A percentile compares a stretch with the other conserved stretches of the same genome.
Conservation (phyloP, 1,140 invertebrate species). For the Heliconius hewitsoni region DNA sequence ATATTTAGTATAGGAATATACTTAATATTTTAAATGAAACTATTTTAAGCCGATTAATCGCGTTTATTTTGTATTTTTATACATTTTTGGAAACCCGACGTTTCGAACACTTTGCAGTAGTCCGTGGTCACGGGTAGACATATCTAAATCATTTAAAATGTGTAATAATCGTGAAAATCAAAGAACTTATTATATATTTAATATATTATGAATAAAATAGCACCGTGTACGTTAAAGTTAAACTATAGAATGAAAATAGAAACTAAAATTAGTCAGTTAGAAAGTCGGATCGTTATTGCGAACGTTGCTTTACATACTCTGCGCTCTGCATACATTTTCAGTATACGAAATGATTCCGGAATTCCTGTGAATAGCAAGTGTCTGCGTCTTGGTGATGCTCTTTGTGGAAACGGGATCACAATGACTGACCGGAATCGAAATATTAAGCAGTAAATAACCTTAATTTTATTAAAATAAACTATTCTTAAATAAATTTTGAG, state of each 20-base stretch:
- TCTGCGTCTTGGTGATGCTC: slow-evolving; percentile 28
- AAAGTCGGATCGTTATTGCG: slow-evolving; percentile 35
- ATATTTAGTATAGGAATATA: background rate
- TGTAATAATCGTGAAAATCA: too few species aligned
- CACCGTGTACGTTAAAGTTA: background rate
- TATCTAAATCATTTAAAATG: too few species aligned
- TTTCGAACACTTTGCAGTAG: too few species aligned
- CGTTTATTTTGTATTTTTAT: too few species aligned
- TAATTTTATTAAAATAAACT: background rate
- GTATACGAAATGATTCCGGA: slow-evolving; percentile 38
- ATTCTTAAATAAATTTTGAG: background rate
- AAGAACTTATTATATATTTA: background rate
- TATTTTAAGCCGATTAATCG: too few species aligned
- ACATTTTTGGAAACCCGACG: too few species aligned
- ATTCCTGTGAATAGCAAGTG: slow-evolving; percentile 48
- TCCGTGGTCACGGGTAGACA: too few species aligned
- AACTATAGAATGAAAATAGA: slow-evolving; percentile 17
- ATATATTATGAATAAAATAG: background rate
- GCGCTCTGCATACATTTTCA: slow-evolving; percentile 37
- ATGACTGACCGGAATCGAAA: slow-evolving; percentile 20
- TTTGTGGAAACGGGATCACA: slow-evolving; percentile 9
- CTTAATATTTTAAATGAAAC: background rate
- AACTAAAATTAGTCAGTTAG: slow-evolving; percentile 25
- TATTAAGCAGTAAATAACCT: background rate
- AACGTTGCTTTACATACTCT: slow-evolving; percentile 29